Evolutionary conservation across 2,888 invertebrate species (phyloP), one percentile per base, ranked within the genome.

Genomic region (Acanthopleura granulata): DNA sequence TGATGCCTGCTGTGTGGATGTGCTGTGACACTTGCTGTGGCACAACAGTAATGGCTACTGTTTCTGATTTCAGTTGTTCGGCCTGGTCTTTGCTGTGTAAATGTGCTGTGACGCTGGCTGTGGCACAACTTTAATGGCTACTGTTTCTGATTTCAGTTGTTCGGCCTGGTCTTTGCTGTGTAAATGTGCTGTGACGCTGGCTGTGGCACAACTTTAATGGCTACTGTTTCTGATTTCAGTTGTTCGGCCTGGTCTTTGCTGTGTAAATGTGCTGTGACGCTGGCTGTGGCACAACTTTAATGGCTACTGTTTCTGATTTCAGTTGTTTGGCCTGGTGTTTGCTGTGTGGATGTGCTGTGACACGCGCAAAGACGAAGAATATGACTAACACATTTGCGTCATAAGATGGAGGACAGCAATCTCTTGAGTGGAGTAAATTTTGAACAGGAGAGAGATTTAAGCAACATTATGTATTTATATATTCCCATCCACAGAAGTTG

Each of bases 1-100:
- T 70, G 75, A n/a, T 86, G n/a, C 83, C 84, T 74, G 86, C 86
- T 62, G 78, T 90, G 75, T 89, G 89, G 77, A 82, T 89, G 78
- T 90, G 90, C 80, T 86, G 90, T 72, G 87, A 87, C 76, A 85
- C 89, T n/a, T n/a, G n/a, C n/a, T n/a, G n/a, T n/a, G n/a, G n/a
- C n/a, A n/a, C n/a, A n/a, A n/a, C n/a, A n/a, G n/a, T n/a, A n/a
- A 75, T 89, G 86, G 25, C 22, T 50, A 66, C 62, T 62, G 74
- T 69, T 81, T 29, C 75, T 77, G 25, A 76, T 75, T 77, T 76
- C 83, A 90, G 90, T 85, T 90, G 49, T 80, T 90, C 75, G 86
- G 85, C 6, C 79, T 86, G 71, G 75, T 86, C 22, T 84, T 85
- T 74, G 86, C 86, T 62, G 78, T 90, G 75, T 89, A 88, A 77